Evolutionary conservation across 2,113 vertebrate genomes (phyloP).

Genomic region (Hippocampus abdominalis): DNA sequence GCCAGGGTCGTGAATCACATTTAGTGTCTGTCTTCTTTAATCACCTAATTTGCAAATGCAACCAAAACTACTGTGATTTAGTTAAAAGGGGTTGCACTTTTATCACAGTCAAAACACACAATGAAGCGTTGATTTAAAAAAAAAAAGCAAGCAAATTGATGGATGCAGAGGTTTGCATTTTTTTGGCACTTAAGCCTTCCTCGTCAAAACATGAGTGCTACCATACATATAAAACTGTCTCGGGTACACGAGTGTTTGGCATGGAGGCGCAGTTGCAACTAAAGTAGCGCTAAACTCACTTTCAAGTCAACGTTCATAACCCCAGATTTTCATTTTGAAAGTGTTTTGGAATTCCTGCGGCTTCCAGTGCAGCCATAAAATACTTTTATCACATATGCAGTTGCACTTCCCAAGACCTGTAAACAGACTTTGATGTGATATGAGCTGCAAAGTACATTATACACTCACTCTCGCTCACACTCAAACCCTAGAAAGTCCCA

Average conservation of each 20-base stretch:
- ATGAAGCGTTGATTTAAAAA: neutral
- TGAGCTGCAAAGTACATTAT: conserved; percentile 1
- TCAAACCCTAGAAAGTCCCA: neutral
- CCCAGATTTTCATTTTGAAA: conserved; percentile 4
- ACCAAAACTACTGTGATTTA: neutral
- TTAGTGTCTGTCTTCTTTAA: conserved; percentile 2
- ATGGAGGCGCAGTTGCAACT: neutral
- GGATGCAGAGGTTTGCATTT: neutral
- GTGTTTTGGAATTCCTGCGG: neutral
- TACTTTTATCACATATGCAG: conserved; percentile 1
- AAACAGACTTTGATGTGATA: conserved; percentile 10
- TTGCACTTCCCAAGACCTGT: conserved; percentile 1
- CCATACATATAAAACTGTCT: neutral
- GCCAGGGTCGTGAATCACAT: conserved; percentile 1
- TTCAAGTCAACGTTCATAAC: neutral
- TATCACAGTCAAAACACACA: neutral
- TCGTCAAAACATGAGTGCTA: neutral
- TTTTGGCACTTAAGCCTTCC: neutral
- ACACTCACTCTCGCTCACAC: neutral
- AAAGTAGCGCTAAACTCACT: neutral
- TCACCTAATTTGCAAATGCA: conserved; percentile 11
- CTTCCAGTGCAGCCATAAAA: conserved; percentile 1
- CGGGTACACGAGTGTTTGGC: neutral
- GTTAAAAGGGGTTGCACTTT: neutral
- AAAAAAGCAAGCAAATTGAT: neutral